phyloP scores from a whole-genome alignment of 1,140 invertebrate genomes.

The Euura saliciscinereae region DNA sequence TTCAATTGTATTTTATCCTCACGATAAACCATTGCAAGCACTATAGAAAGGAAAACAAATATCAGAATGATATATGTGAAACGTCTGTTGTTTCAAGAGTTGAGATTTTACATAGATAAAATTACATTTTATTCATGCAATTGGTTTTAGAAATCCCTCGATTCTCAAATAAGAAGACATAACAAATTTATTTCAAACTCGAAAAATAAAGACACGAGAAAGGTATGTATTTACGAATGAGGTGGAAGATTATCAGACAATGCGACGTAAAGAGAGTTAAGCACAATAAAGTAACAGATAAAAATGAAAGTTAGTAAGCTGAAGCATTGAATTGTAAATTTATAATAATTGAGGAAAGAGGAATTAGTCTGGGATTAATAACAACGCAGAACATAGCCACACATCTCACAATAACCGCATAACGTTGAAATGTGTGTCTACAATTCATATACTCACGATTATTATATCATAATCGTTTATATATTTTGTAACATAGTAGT shows the following conservation, averaged over 20 bases:
- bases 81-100: too few species aligned
- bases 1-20: too few species aligned
- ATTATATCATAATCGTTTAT: conserved; percentile 39
- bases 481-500: conserved; percentile 39
- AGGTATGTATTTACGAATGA: not conserved
- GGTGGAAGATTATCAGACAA: not conserved
- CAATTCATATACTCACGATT: conserved; percentile 29
- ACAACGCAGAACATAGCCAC: conserved; percentile 47
- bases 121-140: not conserved
- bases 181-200: not conserved
- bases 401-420: conserved; percentile 39
- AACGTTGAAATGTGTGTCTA: conserved; percentile 16
- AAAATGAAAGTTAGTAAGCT: not conserved
- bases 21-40: not conserved
- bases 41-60: too few species aligned
- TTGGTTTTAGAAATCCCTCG: not conserved
- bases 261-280: not conserved
- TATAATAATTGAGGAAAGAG: conserved; percentile 1
- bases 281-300: not conserved
- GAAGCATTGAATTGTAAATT: not conserved
- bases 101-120: too few species aligned
- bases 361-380: conserved; percentile 28
- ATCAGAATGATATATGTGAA: too few species aligned
- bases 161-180: not conserved
- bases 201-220: not conserved